phyloP scores from a whole-genome alignment of 2,113 vertebrate genomes.

The Grantiella picta region DNA sequence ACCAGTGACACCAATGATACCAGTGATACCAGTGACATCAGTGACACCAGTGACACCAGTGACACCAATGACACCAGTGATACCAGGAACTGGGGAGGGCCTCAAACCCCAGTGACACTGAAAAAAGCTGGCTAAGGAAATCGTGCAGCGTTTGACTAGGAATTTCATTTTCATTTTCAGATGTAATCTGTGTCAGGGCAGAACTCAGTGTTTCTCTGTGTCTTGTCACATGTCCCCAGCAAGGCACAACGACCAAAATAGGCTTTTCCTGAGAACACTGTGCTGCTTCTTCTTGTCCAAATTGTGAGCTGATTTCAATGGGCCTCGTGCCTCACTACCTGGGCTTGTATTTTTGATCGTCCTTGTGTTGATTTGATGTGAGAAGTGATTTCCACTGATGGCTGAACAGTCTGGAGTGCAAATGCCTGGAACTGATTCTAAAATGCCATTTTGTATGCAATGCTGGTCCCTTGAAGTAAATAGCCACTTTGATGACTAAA shows the following conservation, averaged over 20 bases:
- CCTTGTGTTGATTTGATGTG: neutral
- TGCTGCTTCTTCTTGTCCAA: neutral
- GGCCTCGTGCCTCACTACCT: neutral
- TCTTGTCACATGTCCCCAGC: neutral
- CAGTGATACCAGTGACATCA: neutral
- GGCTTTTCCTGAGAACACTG: neutral
- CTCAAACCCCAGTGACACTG: neutral
- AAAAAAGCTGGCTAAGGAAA: neutral
- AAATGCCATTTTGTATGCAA: neutral
- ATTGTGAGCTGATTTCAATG: neutral
- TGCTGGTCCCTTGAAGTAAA: neutral
- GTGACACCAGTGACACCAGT: neutral
- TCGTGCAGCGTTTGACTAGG: neutral
- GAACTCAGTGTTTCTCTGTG: neutral
- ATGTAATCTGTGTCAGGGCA: accelerated
- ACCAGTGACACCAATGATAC: neutral
- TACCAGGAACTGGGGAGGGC: neutral
- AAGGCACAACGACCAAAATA: neutral
- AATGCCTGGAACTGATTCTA: neutral
- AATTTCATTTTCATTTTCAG: neutral
- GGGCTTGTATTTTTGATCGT: neutral
- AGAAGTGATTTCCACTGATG: conserved; percentile 5
- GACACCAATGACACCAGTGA: neutral
- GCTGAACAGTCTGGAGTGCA: neutral
- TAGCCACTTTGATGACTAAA: neutral